Conservation (phyloP, 2,888 invertebrate genomes). For the Trissolcus brochymenae region DNA sequence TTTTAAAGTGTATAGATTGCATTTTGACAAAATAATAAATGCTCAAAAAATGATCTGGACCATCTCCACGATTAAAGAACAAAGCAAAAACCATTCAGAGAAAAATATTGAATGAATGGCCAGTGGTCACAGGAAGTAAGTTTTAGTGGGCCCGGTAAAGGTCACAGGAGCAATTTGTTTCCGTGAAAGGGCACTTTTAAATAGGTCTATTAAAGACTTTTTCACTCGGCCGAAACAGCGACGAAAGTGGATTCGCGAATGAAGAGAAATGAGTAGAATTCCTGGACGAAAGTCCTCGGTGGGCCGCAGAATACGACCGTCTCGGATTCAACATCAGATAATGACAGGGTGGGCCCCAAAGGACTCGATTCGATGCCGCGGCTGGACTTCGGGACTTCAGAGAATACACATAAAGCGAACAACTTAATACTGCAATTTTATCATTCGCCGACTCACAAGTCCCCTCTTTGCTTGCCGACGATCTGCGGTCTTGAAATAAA, state of each 20-base stretch:
- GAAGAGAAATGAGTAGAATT: conserved; percentile 61
- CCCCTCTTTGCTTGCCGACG: conserved; percentile 62
- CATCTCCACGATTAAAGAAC: background rate
- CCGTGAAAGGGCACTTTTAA: conserved; percentile 37
- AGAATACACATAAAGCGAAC: conserved; percentile 76
- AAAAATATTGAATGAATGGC: conserved; percentile 40
- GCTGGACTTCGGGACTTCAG: conserved; percentile 72
- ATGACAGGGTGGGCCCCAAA: conserved; percentile 72
- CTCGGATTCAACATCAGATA: conserved; percentile 72
- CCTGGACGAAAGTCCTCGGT: conserved; percentile 63
- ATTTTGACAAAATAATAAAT: no score
- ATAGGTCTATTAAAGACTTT: conserved; percentile 56
- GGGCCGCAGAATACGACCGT: conserved; percentile 71
- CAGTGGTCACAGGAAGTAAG: conserved; percentile 31
- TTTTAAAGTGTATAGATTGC: no score
- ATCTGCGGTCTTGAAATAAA: conserved; percentile 76
- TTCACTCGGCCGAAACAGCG: conserved; percentile 45
- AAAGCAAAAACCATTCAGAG: conserved; percentile 37
- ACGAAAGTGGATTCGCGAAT: conserved; percentile 58
- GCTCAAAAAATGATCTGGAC: background rate
- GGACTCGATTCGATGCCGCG: conserved; percentile 54
- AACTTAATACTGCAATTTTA: conserved; percentile 77
- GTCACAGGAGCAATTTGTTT: conserved; percentile 43
- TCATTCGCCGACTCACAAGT: conserved; percentile 70
- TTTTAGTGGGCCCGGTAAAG: conserved; percentile 33